Evolutionary conservation across 2,113 vertebrate genomes (phyloP).

Genomic region (Vidua macroura): DNA sequence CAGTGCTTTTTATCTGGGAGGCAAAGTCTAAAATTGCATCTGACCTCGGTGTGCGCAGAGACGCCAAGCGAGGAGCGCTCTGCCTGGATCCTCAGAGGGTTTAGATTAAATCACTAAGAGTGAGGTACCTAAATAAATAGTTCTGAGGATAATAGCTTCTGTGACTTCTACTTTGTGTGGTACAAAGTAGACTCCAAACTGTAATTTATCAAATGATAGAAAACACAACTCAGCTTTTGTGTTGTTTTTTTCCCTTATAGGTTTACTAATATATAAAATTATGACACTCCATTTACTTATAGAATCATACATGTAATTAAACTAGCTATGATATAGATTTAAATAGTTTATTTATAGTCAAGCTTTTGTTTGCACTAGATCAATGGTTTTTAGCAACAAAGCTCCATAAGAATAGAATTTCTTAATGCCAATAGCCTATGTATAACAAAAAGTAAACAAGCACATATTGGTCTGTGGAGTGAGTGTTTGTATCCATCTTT

Average conservation of each 20-base stretch:
- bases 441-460: not conserved
- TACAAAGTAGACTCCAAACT: not conserved
- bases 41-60: not conserved
- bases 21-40: conserved; percentile 12
- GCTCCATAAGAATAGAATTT: conserved; percentile 7
- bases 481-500: not conserved
- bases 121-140: not conserved
- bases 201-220: conserved; percentile 3
- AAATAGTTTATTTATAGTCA: not conserved
- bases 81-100: not conserved
- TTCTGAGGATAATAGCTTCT: not conserved
- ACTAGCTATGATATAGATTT: not conserved
- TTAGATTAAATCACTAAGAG: not conserved
- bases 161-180: not conserved
- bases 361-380: not conserved
- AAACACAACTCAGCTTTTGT: not conserved
- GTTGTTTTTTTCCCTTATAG: not conserved
- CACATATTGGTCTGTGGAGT: not conserved
- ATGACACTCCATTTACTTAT: not conserved
- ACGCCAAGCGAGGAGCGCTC: not conserved
- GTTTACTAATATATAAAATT: not conserved
- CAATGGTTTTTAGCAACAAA: not conserved
- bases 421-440: not conserved
- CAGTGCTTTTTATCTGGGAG: not conserved
- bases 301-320: not conserved